Evolutionary conservation across 2,888 invertebrate species (phyloP), one percentile per base, ranked within the genome.

Genomic region (Tolmerus cingulatus): DNA sequence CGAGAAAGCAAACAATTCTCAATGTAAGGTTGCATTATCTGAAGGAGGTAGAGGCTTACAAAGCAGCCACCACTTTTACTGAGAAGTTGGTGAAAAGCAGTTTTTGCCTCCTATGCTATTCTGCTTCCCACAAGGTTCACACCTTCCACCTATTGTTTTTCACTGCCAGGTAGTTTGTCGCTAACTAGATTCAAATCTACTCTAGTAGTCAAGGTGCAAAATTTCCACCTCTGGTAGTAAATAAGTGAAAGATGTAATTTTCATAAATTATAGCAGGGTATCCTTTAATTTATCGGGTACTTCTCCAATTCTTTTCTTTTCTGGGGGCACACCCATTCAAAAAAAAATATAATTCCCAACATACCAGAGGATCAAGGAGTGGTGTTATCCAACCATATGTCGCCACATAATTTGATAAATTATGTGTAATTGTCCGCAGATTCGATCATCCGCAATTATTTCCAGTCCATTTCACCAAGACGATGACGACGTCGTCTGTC

Each of bases 391-490:
- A 82, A 37, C 27, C 55, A 37, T 5, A 57, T 82, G 57, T 82
- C 57, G 57, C 66, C 34, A 57, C 82, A 82, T 82, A 82, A 82
- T 51, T 81, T 55, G n/a, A 30, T 30, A 55, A 19, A 46, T 43
- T 27, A 51, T 81, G 30, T 12, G 55, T 81, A 81, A 82, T 82
- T 82, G 27, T 14, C 51, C 76, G 23, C 51, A 66, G 30, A 51
- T 81, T 82, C 78, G 78, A 82, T 82, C 82, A 66, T 82, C 82
- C 37, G 82, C 82, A 66, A 82, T 82, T 40, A 66, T 57, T 82
- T 82, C 82, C 82, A 82, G 82, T 82, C 57, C 57, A 82, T 57
- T 82, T 82, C 82, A 82, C 82, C 57, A 57, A n/a, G 40, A 66
- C 37, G 51, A 51, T 16, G 51, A 51, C n/a, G 51, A 51, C n/a